phyloP scores from a whole-genome alignment of 2,113 vertebrate species.

The Zosterops lateralis region DNA sequence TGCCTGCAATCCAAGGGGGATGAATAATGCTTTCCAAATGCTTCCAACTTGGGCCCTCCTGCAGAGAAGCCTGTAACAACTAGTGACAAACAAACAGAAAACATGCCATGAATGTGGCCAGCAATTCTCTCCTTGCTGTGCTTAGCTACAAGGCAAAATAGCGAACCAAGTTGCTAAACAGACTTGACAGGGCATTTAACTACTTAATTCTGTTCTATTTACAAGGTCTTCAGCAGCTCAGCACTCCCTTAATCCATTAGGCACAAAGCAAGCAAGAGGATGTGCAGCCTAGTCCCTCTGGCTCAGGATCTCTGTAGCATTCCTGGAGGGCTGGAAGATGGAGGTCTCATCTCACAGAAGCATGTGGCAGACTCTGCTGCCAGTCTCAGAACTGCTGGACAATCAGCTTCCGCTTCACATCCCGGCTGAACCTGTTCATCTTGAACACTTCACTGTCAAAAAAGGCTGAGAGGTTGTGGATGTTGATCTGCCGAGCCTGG shows the following conservation, averaged over 20 bases:
- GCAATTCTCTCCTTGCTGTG: conserved; percentile 1
- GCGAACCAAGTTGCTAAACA: background rate
- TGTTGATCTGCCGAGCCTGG: conserved; percentile 95
- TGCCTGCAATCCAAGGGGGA: background rate
- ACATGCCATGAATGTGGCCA: background rate
- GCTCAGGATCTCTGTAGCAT: background rate
- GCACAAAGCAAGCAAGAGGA: background rate
- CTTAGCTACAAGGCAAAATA: conserved; percentile 38
- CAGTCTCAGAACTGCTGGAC: conserved; percentile 86
- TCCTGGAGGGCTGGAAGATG: background rate
- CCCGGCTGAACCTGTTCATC: conserved; percentile 88
- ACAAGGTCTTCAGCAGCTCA: conserved; percentile 42
- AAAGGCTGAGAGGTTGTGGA: conserved; percentile 91
- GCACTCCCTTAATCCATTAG: background rate
- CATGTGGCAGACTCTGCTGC: background rate
- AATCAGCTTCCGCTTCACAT: conserved; percentile 89
- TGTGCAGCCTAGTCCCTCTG: background rate
- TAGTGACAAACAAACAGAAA: conserved; percentile 25
- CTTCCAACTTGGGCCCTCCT: background rate
- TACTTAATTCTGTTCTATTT: conserved; percentile 46
- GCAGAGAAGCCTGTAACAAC: background rate
- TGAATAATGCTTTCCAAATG: background rate
- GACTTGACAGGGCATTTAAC: conserved; percentile 30
- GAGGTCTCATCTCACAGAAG: background rate
- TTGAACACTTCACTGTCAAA: conserved; percentile 91